A percentile compares a stretch with the other conserved stretches of the same genome.
Evolutionary conservation across 1,140 invertebrate genomes (phyloP).

Genomic region (Dreissena polymorpha): DNA sequence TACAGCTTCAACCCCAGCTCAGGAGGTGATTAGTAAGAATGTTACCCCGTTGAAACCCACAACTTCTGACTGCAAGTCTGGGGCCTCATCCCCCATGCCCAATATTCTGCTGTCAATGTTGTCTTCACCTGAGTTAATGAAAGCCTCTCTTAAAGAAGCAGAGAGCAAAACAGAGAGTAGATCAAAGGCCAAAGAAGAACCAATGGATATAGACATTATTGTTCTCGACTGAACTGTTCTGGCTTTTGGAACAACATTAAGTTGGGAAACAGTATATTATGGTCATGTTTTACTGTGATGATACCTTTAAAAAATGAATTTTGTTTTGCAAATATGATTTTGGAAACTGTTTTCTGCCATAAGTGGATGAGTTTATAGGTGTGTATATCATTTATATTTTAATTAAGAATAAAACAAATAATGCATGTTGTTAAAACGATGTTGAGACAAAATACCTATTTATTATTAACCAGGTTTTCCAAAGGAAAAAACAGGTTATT

Average conservation of each 20-base stretch:
- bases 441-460: no score
- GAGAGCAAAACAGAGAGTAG: neutral
- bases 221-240: neutral
- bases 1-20: neutral
- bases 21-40: neutral
- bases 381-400: no score
- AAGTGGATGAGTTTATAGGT: no score
- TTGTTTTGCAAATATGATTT: no score
- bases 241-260: neutral
- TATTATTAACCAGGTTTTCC: no score
- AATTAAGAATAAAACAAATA: no score
- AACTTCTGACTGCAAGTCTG: neutral
- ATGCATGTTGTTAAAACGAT: no score
- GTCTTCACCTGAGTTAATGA: slow-evolving; percentile 32
- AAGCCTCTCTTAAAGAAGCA: neutral
- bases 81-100: no score
- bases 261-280: slow-evolving; percentile 48
- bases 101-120: slow-evolving; percentile 8
- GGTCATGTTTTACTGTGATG: neutral
- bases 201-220: slow-evolving; percentile 30
- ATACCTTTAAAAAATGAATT: no score
- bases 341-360: no score
- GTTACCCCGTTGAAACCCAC: neutral
- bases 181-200: neutral
- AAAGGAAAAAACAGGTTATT: no score